Evolutionary conservation across 1,140 invertebrate genomes (phyloP).

Genomic region (Anadara kagoshimensis): DNA sequence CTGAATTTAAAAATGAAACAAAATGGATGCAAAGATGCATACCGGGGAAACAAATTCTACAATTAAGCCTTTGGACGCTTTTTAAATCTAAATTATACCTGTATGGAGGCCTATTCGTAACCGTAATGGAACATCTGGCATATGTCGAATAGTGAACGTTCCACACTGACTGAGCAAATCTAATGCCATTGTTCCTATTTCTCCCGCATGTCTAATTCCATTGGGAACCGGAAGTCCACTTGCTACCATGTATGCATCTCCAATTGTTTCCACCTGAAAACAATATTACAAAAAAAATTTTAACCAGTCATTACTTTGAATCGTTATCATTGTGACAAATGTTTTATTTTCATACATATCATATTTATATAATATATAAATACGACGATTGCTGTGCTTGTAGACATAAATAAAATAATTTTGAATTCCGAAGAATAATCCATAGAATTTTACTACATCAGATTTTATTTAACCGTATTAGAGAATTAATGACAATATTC

Average conservation of each 20-base stretch:
- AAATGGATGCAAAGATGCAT: not conserved
- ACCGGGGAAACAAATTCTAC: not conserved
- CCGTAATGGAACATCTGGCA: slow-evolving; percentile 89
- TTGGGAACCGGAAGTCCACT: slow-evolving; percentile 89
- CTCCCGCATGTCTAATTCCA: slow-evolving; percentile 84
- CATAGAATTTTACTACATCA: too few relatives aligned
- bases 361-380: too few relatives aligned
- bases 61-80: not conserved
- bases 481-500: too few relatives aligned
- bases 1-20: too few relatives aligned
- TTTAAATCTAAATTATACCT: slow-evolving; percentile 45
- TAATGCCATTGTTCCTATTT: slow-evolving; percentile 92
- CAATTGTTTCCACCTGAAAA: slow-evolving; percentile 92
- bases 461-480: too few relatives aligned
- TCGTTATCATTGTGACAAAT: too few relatives aligned
- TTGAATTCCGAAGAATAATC: too few relatives aligned
- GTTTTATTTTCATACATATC: too few relatives aligned
- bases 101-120: slow-evolving; percentile 95
- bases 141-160: slow-evolving; percentile 88
- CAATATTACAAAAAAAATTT: too few relatives aligned
- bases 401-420: too few relatives aligned
- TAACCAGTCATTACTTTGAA: too few relatives aligned
- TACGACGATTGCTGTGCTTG: too few relatives aligned
- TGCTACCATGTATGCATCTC: slow-evolving; percentile 97
- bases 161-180: slow-evolving; percentile 90